Evolutionary conservation across 1,140 invertebrate genomes (phyloP).

Genomic region (Drosophila azteca): DNA sequence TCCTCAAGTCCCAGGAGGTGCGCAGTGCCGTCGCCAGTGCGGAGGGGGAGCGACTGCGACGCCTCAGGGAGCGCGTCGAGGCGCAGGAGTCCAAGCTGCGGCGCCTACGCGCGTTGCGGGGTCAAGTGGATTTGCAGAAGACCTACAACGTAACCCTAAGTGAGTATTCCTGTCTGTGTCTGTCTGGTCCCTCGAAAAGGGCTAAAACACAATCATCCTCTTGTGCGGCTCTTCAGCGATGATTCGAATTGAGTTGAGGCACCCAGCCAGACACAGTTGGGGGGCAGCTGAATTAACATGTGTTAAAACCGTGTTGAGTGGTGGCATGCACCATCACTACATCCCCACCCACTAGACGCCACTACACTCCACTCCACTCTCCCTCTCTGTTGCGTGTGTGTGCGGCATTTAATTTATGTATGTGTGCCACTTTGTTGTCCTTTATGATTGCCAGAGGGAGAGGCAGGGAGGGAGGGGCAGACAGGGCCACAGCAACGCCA

Average conservation of each 20-base stretch:
- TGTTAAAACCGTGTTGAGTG: conserved; percentile 78
- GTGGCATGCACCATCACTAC: conserved; percentile 12
- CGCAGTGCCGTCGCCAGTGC: conserved; percentile 87
- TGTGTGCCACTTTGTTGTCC: conserved; percentile 82
- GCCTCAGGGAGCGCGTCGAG: conserved; percentile 95
- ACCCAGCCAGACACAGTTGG: conserved; percentile 27
- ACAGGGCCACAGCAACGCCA: conserved; percentile 9
- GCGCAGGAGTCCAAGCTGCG: conserved; percentile 96
- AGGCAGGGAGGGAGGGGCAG: conserved; percentile 43
- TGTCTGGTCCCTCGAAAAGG: not conserved
- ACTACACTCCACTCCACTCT: not conserved
- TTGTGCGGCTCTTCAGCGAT: no score
- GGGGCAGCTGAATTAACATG: conserved; percentile 71
- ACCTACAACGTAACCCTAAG: conserved; percentile 95
- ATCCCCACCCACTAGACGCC: not conserved
- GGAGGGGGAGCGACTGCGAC: conserved; percentile 92
- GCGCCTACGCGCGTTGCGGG: conserved; percentile 93
- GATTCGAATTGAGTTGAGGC: conserved; percentile 72
- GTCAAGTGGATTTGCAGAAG: conserved; percentile 96
- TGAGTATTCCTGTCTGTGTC: conserved; percentile 85
- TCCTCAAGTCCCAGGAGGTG: conserved; percentile 96
- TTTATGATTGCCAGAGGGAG: conserved; percentile 73
- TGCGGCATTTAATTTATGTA: conserved; percentile 76
- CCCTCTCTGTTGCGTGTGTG: conserved; percentile 40
- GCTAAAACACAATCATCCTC: no score